Percentiles rank a stretch among this genome's conserved stretches.
phyloP scores from a whole-genome alignment of 2,113 vertebrate species.

The Charina bottae region DNA sequence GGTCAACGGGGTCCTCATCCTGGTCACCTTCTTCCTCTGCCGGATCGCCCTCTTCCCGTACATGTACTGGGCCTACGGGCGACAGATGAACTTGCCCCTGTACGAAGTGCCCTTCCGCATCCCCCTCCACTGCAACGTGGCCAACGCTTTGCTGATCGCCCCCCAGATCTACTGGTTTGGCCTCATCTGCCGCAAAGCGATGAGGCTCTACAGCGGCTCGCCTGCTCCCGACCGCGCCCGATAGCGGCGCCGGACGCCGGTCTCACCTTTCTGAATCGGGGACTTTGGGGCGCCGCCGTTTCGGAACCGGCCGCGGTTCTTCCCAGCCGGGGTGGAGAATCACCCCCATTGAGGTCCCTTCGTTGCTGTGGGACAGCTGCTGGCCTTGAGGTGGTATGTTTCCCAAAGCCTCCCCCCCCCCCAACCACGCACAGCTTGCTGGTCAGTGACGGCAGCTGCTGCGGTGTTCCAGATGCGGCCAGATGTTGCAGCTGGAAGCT shows the following conservation, averaged over 20 bases:
- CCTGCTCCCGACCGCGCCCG: slow-evolving; percentile 56
- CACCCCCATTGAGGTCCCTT: accelerated
- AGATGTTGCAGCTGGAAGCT: neutral
- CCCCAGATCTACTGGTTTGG: slow-evolving; percentile 98
- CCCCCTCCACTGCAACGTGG: slow-evolving; percentile 86
- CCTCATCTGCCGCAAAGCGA: slow-evolving; percentile 90
- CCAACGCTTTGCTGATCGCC: slow-evolving; percentile 87
- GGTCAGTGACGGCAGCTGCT: neutral
- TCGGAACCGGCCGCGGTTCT: neutral
- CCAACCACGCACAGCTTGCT: neutral
- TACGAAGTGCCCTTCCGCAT: slow-evolving; percentile 88
- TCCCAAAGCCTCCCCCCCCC: neutral
- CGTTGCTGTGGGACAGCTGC: neutral
- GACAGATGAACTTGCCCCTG: slow-evolving; percentile 80
- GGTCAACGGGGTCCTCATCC: slow-evolving; percentile 85
- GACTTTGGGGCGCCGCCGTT: slow-evolving; percentile 3
- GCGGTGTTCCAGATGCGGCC: too few relatives aligned
- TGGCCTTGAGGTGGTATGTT: neutral
- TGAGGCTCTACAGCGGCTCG: slow-evolving; percentile 79
- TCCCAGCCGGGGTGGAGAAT: neutral
- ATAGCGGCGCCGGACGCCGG: neutral
- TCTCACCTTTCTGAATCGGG: neutral
- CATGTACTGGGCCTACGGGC: slow-evolving; percentile 92
- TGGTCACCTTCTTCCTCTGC: slow-evolving; percentile 91
- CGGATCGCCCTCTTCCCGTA: slow-evolving; percentile 95